phyloP scores from a whole-genome alignment of 1,140 invertebrate species.

The Aphaenogaster ashmeadi region DNA sequence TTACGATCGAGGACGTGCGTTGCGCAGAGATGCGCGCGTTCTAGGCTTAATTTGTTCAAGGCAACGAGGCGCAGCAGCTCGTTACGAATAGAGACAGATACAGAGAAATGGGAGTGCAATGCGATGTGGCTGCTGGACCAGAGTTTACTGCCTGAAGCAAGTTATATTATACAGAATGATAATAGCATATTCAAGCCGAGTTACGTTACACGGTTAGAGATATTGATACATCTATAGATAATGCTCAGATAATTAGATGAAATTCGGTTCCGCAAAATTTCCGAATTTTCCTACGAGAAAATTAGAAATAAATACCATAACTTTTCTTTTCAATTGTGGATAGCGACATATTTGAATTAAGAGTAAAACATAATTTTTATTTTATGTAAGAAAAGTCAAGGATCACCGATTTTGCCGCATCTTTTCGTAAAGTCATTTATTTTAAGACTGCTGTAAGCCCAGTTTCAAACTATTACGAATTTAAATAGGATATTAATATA shows the following conservation, averaged over 20 bases:
- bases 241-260: constrained; percentile 10
- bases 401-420: not conserved
- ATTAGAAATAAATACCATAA: not conserved
- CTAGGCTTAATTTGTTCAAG: constrained; percentile 55
- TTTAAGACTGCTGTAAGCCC: not conserved
- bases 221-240: not conserved
- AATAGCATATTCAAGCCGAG: constrained; percentile 30
- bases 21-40: not conserved
- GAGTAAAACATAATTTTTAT: not conserved
- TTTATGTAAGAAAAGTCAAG: not conserved
- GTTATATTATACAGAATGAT: constrained; percentile 47
- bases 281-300: not conserved
- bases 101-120: constrained; percentile 18
- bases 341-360: not conserved
- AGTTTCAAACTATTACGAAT: constrained; percentile 11
- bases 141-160: constrained; percentile 49
- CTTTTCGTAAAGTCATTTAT: not conserved
- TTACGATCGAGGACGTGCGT: constrained; percentile 46
- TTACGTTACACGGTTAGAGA: not conserved
- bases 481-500: constrained; percentile 25
- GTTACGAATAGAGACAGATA: constrained; percentile 33
- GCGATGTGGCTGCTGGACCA: not conserved
- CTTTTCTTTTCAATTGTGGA: not conserved
- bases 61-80: constrained; percentile 40
- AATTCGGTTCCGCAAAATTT: not conserved